These are phyloP conservation scores for Montifringilla adamsi DNA, from an alignment of 2,113 vertebrate genomes.

Conservation along the genomic window DNA sequence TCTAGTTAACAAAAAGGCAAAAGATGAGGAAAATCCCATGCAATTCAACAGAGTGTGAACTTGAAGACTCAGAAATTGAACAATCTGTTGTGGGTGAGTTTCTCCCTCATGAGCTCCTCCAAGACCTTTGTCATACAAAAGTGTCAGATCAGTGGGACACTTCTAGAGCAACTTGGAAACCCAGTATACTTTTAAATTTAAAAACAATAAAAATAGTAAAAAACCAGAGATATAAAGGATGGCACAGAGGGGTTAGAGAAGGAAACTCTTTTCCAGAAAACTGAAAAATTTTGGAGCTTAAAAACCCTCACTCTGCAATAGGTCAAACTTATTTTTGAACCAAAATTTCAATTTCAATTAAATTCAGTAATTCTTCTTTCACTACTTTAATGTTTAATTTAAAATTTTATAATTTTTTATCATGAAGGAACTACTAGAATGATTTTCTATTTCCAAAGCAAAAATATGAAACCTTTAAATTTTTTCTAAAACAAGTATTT, in stretches of 20 bases:
- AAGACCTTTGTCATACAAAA: not conserved
- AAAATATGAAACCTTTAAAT: not conserved
- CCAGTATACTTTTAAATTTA: not conserved
- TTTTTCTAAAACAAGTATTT: not conserved
- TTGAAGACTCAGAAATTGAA: not conserved
- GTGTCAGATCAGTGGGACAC: not conserved
- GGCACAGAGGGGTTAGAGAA: not conserved
- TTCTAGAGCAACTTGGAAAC: not conserved
- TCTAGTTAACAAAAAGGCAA: not conserved
- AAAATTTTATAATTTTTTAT: not conserved
- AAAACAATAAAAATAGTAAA: not conserved
- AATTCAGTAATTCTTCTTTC: not conserved
- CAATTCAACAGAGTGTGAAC: not conserved
- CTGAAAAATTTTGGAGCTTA: not conserved
- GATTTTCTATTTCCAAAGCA: not conserved
- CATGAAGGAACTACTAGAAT: not conserved
- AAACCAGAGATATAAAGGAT: not conserved
- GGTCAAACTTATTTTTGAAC: not conserved
- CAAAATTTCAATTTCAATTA: not conserved
- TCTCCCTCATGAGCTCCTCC: not conserved
- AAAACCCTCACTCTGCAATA: fast-evolving
- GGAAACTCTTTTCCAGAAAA: not conserved
- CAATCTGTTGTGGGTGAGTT: not conserved
- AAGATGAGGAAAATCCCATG: not conserved
- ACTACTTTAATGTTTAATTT: not conserved